A percentile compares a stretch with the other conserved stretches of the same genome.
phyloP scores from a whole-genome alignment of 2,113 vertebrate genomes.

The Hemiscyllium ocellatum region DNA sequence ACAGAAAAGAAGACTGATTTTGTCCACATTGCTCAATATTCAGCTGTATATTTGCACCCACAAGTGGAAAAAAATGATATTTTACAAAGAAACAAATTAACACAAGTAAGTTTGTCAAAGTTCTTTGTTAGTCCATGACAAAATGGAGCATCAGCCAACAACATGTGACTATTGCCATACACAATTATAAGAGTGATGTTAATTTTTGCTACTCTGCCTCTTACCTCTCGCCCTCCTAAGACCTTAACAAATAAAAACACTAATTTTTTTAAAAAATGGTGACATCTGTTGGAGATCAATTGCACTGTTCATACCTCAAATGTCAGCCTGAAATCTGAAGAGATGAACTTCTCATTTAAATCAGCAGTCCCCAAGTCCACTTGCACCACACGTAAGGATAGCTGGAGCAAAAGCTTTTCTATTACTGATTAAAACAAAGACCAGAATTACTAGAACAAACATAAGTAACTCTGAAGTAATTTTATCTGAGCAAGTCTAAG shows the following conservation, averaged over 20 bases:
- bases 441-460: neutral
- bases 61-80: neutral
- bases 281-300: neutral
- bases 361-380: neutral
- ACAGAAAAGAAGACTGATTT: conserved; percentile 32
- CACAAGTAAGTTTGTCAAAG: neutral
- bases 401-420: conserved; percentile 5
- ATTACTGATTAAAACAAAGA: neutral
- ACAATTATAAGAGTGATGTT: neutral
- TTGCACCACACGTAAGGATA: neutral
- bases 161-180: neutral
- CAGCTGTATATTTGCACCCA: neutral
- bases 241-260: neutral
- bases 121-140: neutral
- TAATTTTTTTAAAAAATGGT: neutral
- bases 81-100: neutral
- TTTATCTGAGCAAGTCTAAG: neutral
- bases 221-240: neutral
- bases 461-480: neutral
- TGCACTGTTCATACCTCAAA: neutral
- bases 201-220: neutral
- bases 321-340: neutral
- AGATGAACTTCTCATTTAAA: neutral
- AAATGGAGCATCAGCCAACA: neutral
- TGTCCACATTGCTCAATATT: neutral